These are phyloP conservation scores for Clivina fossor DNA, from an alignment of 2,888 invertebrate genomes.

Conservation along the genomic window DNA sequence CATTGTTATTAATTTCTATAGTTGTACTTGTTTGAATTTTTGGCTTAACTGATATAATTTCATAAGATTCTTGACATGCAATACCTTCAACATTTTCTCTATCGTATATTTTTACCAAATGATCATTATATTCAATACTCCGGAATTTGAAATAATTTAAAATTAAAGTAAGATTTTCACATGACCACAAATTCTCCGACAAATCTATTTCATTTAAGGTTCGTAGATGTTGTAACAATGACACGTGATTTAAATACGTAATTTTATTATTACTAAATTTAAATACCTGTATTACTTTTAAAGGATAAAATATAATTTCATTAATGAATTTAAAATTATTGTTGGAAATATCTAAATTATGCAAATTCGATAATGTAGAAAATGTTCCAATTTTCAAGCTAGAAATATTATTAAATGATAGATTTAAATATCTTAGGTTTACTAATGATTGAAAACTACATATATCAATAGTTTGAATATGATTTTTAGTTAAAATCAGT, in stretches of 20 bases:
- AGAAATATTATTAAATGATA: constrained; percentile 5
- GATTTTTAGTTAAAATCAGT: constrained; percentile 9
- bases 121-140: background rate
- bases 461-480: background rate
- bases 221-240: background rate
- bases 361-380: constrained; percentile 1
- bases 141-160: background rate
- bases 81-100: constrained; percentile 1
- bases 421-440: constrained; percentile 2
- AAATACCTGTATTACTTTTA: background rate
- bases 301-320: constrained; percentile 3
- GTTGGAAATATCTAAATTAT: constrained; percentile 6
- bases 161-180: background rate
- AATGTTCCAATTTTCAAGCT: constrained; percentile 1
- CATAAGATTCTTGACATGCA: background rate
- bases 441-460: constrained; percentile 3
- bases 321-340: constrained; percentile 2
- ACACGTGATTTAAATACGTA: background rate
- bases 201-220: constrained; percentile 1
- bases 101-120: background rate
- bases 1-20: background rate
- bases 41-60: background rate
- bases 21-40: background rate
- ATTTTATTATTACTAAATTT: constrained; percentile 6
- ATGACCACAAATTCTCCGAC: constrained; percentile 2